phyloP scores from a whole-genome alignment of 1,140 invertebrate species.

The Drosophila tristis region DNA sequence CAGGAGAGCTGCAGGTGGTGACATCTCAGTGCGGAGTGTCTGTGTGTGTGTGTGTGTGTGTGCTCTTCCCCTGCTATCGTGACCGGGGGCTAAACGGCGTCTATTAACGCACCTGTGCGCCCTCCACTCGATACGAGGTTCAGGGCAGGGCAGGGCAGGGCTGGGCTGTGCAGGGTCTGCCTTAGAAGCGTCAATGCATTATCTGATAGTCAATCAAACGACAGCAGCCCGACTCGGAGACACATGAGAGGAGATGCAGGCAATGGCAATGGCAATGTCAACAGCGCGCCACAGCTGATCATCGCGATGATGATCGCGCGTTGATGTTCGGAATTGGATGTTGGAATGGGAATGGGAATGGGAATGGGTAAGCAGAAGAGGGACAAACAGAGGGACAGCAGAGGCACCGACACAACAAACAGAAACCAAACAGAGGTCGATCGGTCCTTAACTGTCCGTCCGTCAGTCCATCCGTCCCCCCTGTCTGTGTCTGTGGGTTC shows the following conservation, averaged over 20 bases:
- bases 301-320: conserved; percentile 15
- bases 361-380: conserved; percentile 6
- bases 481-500: neutral
- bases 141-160: neutral
- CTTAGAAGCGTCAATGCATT: conserved; percentile 66
- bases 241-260: conserved; percentile 9
- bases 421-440: conserved; percentile 33
- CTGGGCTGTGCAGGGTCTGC: conserved; percentile 21
- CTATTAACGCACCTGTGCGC: conserved; percentile 63
- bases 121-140: neutral
- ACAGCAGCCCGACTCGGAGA: conserved; percentile 36
- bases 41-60: neutral
- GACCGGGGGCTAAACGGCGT: conserved; percentile 30
- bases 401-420: conserved; percentile 3
- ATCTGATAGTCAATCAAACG: conserved; percentile 65
- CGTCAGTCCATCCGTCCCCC: neutral
- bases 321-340: neutral
- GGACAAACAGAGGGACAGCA: conserved; percentile 16
- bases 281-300: conserved; percentile 24
- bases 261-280: conserved; percentile 13
- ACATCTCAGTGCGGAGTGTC: conserved; percentile 20
- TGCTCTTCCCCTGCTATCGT: too few relatives aligned
- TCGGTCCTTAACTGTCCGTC: too few relatives aligned
- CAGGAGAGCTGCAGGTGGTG: conserved; percentile 36
- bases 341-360: neutral